Evolutionary conservation across 2,888 invertebrate genomes (phyloP), one percentile per base, ranked within the genome.

Genomic region (Cryptocheilus praepositus): DNA sequence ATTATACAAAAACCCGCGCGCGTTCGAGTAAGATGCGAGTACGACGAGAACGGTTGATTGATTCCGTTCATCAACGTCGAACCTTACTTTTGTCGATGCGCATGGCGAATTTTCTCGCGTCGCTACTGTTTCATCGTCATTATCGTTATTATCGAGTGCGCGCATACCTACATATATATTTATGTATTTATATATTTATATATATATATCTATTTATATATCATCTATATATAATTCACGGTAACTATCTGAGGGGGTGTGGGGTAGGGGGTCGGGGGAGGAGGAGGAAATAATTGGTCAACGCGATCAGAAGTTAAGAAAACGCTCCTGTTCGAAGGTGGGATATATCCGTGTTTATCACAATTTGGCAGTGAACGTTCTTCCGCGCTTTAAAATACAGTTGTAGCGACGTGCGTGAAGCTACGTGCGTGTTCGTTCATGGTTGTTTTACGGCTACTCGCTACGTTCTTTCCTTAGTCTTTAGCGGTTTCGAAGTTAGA

Each of bases 361-460:
- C 88, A 88, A 87, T 88, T 88, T 88, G 89, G 89, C 89, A 89
- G 89, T 89, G 89, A 88, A 87, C 74, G 79, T 83, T 80, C 36
- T 78, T 72, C 82, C 81, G 81, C 83, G 77, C 36, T 83, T 81
- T 80, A 82, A 84, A 49, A 83, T 83, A 82, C 77, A 80, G 69
- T 77, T 80, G 70, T 73, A 70, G 78, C 76, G 73, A 72, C 36
- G 36, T 8, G 36, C 36, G 36, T 36, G 36, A 36, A 36, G 36
- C 36, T 36, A 36, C 36, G 36, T 36, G 36, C 36, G 13, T 36
- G 11, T 36, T 36, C 36, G 13, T 36, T 11, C 36, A 36, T 36
- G 71, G 64, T 60, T 43, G 18, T 64, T 64, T 67, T 49, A 36
- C 13, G 56, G 11, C 19, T 28, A 44, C 4, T 59, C 49, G 55